phyloP scores from a whole-genome alignment of 2,113 vertebrate species.

The Nesoenas mayeri region DNA sequence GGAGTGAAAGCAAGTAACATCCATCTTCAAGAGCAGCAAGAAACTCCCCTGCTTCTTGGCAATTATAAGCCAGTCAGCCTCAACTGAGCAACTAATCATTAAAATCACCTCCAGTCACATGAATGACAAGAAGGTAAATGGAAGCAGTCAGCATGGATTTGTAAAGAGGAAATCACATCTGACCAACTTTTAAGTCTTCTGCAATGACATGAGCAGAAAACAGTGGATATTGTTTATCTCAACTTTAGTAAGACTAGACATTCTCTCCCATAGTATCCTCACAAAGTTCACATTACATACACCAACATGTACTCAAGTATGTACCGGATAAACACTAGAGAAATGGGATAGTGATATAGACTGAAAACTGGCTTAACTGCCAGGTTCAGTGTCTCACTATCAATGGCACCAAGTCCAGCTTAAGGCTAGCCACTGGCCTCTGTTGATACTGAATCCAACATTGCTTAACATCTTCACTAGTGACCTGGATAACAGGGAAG shows the following conservation, averaged over 20 bases:
- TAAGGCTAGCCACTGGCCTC: not conserved
- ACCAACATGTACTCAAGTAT: not conserved
- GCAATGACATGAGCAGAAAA: too few species aligned
- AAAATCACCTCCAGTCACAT: too few species aligned
- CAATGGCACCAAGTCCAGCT: too few species aligned
- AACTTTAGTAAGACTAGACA: not conserved
- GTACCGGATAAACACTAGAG: not conserved
- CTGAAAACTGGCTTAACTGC: not conserved
- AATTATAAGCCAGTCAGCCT: not conserved
- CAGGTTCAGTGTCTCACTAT: not conserved
- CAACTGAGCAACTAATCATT: too few species aligned
- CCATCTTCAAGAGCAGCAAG: not conserved
- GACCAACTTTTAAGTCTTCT: too few species aligned
- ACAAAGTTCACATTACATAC: not conserved
- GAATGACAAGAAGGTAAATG: too few species aligned
- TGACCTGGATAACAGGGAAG: not conserved
- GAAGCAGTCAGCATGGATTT: too few species aligned
- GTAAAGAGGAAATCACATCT: too few species aligned
- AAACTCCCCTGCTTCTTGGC: not conserved
- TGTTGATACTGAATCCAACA: not conserved
- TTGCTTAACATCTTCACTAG: not conserved
- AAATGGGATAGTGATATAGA: fast-evolving
- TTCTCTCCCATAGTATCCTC: not conserved
- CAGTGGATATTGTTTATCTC: not conserved
- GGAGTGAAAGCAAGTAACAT: not conserved